phyloP scores from a whole-genome alignment of 1,140 invertebrate genomes.

The Drosophila pectinifera region DNA sequence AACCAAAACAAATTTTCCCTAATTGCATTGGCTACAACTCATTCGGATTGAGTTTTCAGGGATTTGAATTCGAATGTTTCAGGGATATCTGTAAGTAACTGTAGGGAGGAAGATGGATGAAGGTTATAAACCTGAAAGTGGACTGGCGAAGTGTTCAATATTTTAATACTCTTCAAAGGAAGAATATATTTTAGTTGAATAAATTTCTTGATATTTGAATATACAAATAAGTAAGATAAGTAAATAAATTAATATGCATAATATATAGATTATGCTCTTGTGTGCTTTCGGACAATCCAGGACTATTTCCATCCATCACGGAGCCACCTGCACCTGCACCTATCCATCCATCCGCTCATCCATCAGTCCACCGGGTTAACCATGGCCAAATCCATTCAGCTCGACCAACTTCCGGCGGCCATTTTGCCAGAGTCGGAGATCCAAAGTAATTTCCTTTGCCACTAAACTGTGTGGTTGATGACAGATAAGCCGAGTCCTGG shows the following conservation, averaged over 20 bases:
- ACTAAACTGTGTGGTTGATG: conserved; percentile 81
- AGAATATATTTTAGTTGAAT: not conserved
- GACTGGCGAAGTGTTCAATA: no score
- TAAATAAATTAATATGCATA: no score
- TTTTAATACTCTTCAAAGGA: no score
- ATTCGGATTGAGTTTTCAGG: conserved; percentile 46
- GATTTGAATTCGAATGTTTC: not conserved
- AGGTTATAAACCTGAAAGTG: not conserved
- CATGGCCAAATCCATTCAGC: conserved; percentile 56
- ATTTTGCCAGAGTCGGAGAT: conserved; percentile 68
- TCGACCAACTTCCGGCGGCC: conserved; percentile 68
- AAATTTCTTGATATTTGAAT: not conserved
- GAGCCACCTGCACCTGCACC: conserved; percentile 22
- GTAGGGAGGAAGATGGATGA: not conserved
- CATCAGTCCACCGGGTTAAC: conserved; percentile 26
- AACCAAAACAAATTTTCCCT: conserved; percentile 50
- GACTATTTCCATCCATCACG: conserved; percentile 43
- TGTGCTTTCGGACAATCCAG: conserved; percentile 7
- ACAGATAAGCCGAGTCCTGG: conserved; percentile 61
- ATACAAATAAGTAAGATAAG: no score
- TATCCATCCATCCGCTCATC: conserved; percentile 16
- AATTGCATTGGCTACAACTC: conserved; percentile 47
- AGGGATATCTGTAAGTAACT: not conserved
- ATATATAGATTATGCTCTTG: not conserved
- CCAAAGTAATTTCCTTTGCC: conserved; percentile 75